These are phyloP conservation scores for Chelmon rostratus DNA, from an alignment of 2,797 vertebrate species.

Conservation along the genomic window DNA sequence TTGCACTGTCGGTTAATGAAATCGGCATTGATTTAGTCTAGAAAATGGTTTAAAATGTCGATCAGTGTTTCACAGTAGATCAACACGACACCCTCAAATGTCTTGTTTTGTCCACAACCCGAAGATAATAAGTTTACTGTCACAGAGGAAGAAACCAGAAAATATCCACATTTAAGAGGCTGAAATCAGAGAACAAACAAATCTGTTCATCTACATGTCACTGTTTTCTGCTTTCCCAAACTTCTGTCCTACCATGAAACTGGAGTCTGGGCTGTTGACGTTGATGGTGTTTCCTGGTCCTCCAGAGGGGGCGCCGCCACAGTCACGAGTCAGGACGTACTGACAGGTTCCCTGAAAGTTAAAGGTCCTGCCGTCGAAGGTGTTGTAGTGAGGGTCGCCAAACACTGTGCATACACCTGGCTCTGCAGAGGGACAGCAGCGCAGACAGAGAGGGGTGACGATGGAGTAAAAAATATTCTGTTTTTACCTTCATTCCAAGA, in stretches of 20 bases:
- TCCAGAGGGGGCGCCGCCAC: slow-evolving; percentile 70
- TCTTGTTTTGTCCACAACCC: too few relatives aligned
- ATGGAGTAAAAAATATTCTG: background rate
- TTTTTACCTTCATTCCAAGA: background rate
- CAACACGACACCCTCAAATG: too few relatives aligned
- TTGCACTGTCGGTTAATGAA: too few relatives aligned
- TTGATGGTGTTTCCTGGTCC: slow-evolving; percentile 47
- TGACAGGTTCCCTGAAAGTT: slow-evolving; percentile 99
- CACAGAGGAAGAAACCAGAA: too few relatives aligned
- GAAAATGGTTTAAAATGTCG: too few relatives aligned
- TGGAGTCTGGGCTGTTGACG: slow-evolving; percentile 74
- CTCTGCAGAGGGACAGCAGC: slow-evolving; percentile 83
- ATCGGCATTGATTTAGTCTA: too few relatives aligned
- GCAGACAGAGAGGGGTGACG: background rate
- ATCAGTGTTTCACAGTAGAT: too few relatives aligned
- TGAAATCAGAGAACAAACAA: too few relatives aligned
- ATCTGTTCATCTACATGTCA: background rate
- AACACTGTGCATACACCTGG: slow-evolving; percentile 98
- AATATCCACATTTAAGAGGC: too few relatives aligned
- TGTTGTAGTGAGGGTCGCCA: slow-evolving; percentile 99
- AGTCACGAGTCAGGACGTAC: slow-evolving; percentile 96
- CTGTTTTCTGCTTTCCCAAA: background rate
- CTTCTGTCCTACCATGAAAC: slow-evolving; percentile 86
- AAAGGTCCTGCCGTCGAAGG: slow-evolving; percentile 98
- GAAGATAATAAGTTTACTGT: too few relatives aligned